A percentile compares a stretch with the other conserved stretches of the same genome.
Conservation (phyloP, 2,888 invertebrate species). For the Leptinotarsa tumamoca region DNA sequence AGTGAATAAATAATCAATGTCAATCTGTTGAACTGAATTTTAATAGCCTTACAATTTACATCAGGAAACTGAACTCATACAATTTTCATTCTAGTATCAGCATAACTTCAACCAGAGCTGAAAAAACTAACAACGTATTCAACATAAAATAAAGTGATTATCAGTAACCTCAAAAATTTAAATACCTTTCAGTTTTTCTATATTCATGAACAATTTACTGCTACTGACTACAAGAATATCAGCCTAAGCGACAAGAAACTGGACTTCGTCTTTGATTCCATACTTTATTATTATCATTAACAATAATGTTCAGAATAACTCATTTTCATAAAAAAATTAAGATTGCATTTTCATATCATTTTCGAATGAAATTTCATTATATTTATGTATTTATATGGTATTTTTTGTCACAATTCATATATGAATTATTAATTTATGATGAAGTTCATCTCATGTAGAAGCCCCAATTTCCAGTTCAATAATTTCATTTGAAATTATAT, state of each 20-base stretch:
- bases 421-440: constrained; percentile 77
- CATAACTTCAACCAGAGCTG: too few species aligned
- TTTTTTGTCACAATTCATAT: constrained; percentile 81
- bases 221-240: constrained; percentile 67
- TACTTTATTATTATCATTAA: constrained; percentile 77
- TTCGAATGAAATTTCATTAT: constrained; percentile 64
- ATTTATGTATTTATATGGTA: constrained; percentile 71
- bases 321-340: constrained; percentile 67
- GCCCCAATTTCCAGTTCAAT: constrained; percentile 80
- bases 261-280: constrained; percentile 78
- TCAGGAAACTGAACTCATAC: too few species aligned
- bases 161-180: too few species aligned
- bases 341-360: constrained; percentile 68
- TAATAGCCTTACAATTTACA: too few species aligned
- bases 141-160: too few species aligned
- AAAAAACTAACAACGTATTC: too few species aligned
- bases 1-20: too few species aligned
- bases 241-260: constrained; percentile 77
- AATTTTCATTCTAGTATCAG: too few species aligned
- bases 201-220: too few species aligned
- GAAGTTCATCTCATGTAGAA: constrained; percentile 81
- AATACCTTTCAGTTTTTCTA: too few species aligned
- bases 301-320: constrained; percentile 72
- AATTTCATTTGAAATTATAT: constrained; percentile 79
- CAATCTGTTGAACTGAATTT: too few species aligned